Conservation (phyloP, 2,888 invertebrate genomes). For the Pristionchus fissidentatus region DNA sequence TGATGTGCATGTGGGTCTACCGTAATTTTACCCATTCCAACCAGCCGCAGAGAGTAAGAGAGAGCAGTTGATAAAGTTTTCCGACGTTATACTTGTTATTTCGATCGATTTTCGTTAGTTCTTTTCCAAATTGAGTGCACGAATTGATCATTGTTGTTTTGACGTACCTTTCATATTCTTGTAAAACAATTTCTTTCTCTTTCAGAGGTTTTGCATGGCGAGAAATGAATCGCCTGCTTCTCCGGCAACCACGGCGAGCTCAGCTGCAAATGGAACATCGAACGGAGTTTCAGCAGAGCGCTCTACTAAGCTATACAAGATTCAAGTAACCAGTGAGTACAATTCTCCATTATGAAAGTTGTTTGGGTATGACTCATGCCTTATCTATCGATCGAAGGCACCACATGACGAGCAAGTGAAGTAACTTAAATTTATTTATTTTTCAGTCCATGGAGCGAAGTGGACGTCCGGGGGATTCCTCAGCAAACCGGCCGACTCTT, state of each 20-base stretch:
- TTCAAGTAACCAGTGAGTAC: conserved; percentile 41
- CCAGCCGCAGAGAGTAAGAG: too few species aligned
- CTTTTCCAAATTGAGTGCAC: too few species aligned
- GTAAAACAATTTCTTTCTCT: too few species aligned
- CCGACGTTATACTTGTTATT: background rate
- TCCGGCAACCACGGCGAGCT: background rate
- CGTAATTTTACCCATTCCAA: too few species aligned
- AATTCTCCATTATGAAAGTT: background rate
- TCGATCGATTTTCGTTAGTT: too few species aligned
- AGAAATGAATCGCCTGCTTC: conserved; percentile 49
- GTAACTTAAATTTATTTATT: background rate
- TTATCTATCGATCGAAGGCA: conserved; percentile 4
- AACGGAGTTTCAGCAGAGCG: conserved; percentile 37
- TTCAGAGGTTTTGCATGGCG: conserved; percentile 43
- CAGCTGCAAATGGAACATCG: conserved; percentile 1
- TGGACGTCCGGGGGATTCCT: conserved; percentile 61
- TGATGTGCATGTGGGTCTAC: background rate
- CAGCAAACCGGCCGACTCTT: conserved; percentile 69
- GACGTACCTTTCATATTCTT: too few species aligned
- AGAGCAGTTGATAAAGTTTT: conserved; percentile 27
- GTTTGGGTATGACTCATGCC: conserved; percentile 24
- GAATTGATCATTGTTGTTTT: background rate
- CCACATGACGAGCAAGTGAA: background rate
- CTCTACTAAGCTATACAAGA: conserved; percentile 28
- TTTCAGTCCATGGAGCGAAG: conserved; percentile 69